Conservation (phyloP, 2,113 vertebrate genomes). For the Sceloporus undulatus region DNA sequence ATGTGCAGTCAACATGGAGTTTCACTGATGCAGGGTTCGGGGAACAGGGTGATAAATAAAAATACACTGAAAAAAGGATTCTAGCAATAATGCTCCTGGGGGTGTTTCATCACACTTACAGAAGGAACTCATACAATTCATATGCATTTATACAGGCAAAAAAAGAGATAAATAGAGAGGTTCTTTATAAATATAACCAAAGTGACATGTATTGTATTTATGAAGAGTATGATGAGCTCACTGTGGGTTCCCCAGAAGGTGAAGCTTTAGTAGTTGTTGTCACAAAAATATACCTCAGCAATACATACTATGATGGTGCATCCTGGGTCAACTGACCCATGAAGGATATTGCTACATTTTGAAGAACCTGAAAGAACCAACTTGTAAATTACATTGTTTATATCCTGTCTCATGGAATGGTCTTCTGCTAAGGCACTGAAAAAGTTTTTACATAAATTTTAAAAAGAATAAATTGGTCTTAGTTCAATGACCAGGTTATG, state of each 20-base stretch:
- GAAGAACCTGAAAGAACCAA: constrained; percentile 7
- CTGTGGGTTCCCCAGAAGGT: neutral
- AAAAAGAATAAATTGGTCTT: neutral
- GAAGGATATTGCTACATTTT: neutral
- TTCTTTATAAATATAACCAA: neutral
- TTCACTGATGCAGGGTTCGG: neutral
- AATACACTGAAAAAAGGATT: neutral
- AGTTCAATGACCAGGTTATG: neutral
- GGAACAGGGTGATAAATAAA: neutral
- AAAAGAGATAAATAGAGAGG: neutral
- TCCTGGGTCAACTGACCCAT: no score
- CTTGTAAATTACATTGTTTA: neutral
- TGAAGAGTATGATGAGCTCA: neutral
- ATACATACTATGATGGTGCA: neutral
- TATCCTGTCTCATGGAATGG: neutral
- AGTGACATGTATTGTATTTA: neutral
- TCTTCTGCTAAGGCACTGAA: neutral
- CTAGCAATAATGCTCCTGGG: neutral
- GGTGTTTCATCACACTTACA: neutral
- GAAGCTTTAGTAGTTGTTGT: no score
- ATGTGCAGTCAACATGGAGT: neutral
- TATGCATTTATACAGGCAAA: neutral
- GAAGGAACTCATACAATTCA: neutral
- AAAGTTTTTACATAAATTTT: neutral
- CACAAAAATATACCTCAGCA: neutral